Evolutionary conservation across 2,888 invertebrate genomes (phyloP), one percentile per base, ranked within the genome.

Genomic region (Papilio gigon): DNA sequence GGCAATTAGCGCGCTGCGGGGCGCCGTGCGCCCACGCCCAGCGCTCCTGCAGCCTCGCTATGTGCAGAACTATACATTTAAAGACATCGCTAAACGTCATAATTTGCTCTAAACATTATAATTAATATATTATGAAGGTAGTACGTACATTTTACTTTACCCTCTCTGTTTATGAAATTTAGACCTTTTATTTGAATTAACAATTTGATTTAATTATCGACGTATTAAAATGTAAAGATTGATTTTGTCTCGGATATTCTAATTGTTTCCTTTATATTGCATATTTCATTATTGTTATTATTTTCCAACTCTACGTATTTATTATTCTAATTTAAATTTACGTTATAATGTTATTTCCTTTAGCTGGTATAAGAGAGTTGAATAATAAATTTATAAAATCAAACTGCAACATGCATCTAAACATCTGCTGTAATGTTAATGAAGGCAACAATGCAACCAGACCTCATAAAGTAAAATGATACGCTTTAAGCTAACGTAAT

Each of bases 1-100:
- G 76, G 84, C 82, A 86, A 87, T 88, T 87, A 87, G 85, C 74
- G 73, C 78, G 76, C 82, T 74, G 77, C 76, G 74, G 78, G 78
- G 73, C 74, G 71, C 71, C 67, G 70, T 68, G 30, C 61, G 60
- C 62, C 67, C 61, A 62, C 74, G 72, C 74, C 73, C 72, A n/a
- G 71, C 73, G 56, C 60, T 67, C 56, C 60, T 30, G 42, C 44
- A 30, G 30, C 53, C 60, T 53, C 56, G 69, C 65, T 60, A 58
- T 59, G 60, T 60, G 65, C 33, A 65, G 59, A 60, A 65, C 44
- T 61, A 70, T 50, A 64, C 63, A 53, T 67, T 35, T 53, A 60
- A 35, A 37, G n/a, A 50, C 47, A 17, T 44, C 9, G 22, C 44
- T 61, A 56, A 69, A 60, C 61, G 65, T 53, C 61, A 42, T 65